phyloP scores from a whole-genome alignment of 2,888 invertebrate species.

The Dione vanillae region DNA sequence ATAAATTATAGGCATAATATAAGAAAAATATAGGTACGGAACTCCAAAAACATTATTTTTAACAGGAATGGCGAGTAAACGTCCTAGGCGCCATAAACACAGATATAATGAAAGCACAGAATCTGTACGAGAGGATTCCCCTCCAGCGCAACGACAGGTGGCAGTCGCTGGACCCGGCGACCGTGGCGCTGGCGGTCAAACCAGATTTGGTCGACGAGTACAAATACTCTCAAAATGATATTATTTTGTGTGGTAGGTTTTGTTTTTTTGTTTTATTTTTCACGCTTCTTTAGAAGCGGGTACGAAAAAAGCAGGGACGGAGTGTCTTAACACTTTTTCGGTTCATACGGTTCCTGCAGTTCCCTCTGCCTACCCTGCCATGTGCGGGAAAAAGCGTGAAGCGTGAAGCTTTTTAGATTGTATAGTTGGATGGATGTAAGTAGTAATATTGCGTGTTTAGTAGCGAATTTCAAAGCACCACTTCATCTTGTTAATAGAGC shows the following conservation, averaged over 20 bases:
- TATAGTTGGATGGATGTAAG: too few species aligned
- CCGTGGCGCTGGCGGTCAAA: conserved; percentile 58
- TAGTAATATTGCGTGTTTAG: too few species aligned
- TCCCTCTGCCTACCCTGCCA: too few species aligned
- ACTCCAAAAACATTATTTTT: conserved; percentile 4
- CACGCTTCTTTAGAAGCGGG: too few species aligned
- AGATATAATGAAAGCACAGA: conserved; percentile 65
- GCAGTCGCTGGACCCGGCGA: conserved; percentile 69
- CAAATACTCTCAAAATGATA: conserved; percentile 67
- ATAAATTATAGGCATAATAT: too few species aligned
- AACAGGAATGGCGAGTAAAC: conserved; percentile 66
- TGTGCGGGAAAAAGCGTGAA: too few species aligned
- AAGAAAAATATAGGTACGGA: neutral
- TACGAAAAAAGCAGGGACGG: neutral
- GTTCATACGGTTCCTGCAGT: too few species aligned
- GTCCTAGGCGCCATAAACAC: conserved; percentile 64
- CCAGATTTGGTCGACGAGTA: conserved; percentile 66
- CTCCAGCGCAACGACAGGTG: conserved; percentile 55
- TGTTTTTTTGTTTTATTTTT: neutral
- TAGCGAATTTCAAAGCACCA: neutral
- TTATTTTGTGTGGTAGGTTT: conserved; percentile 65
- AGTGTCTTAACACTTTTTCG: too few species aligned
- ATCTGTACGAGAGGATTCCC: conserved; percentile 64
- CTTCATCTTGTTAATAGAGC: neutral
- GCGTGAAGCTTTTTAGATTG: too few species aligned